Conservation (phyloP, 2,888 invertebrate genomes). For the Cynaeus angustus region DNA sequence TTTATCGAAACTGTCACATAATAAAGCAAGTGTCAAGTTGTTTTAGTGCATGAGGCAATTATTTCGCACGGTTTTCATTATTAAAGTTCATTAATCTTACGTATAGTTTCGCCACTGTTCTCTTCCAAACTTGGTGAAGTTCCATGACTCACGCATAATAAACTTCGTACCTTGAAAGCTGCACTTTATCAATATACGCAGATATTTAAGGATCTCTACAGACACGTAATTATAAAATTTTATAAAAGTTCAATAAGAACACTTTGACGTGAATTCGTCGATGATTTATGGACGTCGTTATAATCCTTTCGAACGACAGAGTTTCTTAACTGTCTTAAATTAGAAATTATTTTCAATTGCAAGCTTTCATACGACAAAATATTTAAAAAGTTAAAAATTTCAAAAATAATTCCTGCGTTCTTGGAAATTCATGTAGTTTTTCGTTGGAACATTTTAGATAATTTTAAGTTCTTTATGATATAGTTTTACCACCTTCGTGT, state of each 20-base stretch:
- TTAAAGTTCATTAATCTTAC: constrained; percentile 39
- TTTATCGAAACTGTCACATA: constrained; percentile 15
- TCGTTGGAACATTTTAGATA: too few relatives aligned
- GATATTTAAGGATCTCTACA: constrained; percentile 2
- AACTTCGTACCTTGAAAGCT: constrained; percentile 17
- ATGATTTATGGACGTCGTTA: constrained; percentile 26
- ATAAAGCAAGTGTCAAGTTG: constrained; percentile 36
- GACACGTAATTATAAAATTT: constrained; percentile 24
- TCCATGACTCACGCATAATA: constrained; percentile 31
- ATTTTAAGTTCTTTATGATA: too few relatives aligned
- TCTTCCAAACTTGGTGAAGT: constrained; percentile 25
- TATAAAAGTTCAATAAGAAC: constrained; percentile 6
- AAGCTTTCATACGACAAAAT: background rate
- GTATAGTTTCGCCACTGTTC: constrained; percentile 26
- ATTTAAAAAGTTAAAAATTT: too few relatives aligned
- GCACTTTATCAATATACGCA: constrained; percentile 26
- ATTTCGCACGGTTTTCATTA: constrained; percentile 19
- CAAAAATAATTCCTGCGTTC: too few relatives aligned
- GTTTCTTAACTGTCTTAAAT: constrained; percentile 12
- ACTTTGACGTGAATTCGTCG: constrained; percentile 12
- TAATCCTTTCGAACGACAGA: constrained; percentile 1
- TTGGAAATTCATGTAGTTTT: too few relatives aligned
- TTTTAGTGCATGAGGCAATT: constrained; percentile 25
- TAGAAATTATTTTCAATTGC: constrained; percentile 25
- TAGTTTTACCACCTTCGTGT: too few relatives aligned